Base-by-base conservation (phyloP, 1,140 invertebrate genomes). In the Cataglyphis hispanica region DNA sequence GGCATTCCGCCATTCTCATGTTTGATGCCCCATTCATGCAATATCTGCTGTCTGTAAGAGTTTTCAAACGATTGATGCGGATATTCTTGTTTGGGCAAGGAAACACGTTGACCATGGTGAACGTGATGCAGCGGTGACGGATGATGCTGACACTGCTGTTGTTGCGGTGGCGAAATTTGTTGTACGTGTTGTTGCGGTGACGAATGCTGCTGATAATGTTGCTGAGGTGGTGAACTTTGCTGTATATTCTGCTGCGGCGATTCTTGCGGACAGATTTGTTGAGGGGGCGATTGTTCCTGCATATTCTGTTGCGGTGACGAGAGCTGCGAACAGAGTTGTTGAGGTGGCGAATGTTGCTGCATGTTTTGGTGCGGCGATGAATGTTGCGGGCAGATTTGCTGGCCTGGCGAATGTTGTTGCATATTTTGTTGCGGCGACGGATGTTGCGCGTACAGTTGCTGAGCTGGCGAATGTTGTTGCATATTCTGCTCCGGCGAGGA, bases 201-300 rank as follows among this genome's bases (percentile, higher is more conserved):
- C 70, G 40, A 91, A 90, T 75, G 40, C 11, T 78, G 40, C 50
- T 88, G 50, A 74, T 81, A 11, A 92, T 92, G 0, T 92, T 93
- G 0, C 96, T 95, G 0, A 97, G 97, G 91, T 96, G 97, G 46
- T 96, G 97, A 87, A 97, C 94, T 86, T 97, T 97, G 87, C 96
- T 97, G 1, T 96, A 95, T 63, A 96, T 97, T 0, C 96, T 96
- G 13, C 96, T 97, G 96, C 13, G 97, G 95, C 13, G 96, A 50
- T 78, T 74, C 37, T 7, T 58, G 46, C 34, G 81, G 46, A 63
- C 87, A 31, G 81, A 72, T 34, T n/a, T 83, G 77, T 64, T 86
- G 31, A 25, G 83, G 56, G n/a, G 61, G 8, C 2, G 61, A 78
- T 27, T 53, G 43, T 70, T 87, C 66, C 70, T 87, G 19, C 22